phyloP scores from a whole-genome alignment of 2,113 vertebrate species.

The Polyodon spathula region DNA sequence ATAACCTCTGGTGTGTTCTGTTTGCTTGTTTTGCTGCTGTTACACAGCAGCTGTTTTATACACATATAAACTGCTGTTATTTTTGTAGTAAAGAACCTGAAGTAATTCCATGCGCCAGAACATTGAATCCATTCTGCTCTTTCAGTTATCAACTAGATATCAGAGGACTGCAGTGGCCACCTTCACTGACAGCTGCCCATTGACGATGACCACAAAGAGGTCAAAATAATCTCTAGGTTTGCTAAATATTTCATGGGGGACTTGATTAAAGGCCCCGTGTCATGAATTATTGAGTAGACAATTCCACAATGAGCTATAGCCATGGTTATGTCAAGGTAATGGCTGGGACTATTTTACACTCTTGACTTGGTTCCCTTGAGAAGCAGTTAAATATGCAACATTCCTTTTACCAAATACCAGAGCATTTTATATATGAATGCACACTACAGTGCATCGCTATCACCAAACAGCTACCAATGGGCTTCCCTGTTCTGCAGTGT shows the following conservation, averaged over 20 bases:
- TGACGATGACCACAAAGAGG: slow-evolving; percentile 31
- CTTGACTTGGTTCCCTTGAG: not conserved
- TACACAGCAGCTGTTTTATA: no score
- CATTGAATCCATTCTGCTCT: no score
- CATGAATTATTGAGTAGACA: slow-evolving; percentile 53
- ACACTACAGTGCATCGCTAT: not conserved
- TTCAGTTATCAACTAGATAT: no score
- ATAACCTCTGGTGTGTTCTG: no score
- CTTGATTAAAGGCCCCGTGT: slow-evolving; percentile 54
- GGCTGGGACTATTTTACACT: slow-evolving; percentile 32
- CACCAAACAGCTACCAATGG: not conserved
- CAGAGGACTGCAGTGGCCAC: slow-evolving; percentile 24
- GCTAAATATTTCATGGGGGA: slow-evolving; percentile 51
- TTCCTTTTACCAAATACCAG: not conserved
- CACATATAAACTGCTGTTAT: no score
- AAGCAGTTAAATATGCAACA: not conserved
- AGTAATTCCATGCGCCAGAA: no score
- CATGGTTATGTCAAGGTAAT: slow-evolving; percentile 37
- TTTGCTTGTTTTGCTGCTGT: no score
- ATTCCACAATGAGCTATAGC: slow-evolving; percentile 39
- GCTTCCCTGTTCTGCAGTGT: not conserved
- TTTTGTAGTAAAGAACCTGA: no score
- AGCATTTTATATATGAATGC: not conserved
- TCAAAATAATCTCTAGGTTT: slow-evolving; percentile 26
- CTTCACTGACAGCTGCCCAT: slow-evolving; percentile 11